Percentiles rank a stretch among this genome's conserved stretches.
phyloP scores from a whole-genome alignment of 2,888 invertebrate species.

The Temnothorax ravouxi region DNA sequence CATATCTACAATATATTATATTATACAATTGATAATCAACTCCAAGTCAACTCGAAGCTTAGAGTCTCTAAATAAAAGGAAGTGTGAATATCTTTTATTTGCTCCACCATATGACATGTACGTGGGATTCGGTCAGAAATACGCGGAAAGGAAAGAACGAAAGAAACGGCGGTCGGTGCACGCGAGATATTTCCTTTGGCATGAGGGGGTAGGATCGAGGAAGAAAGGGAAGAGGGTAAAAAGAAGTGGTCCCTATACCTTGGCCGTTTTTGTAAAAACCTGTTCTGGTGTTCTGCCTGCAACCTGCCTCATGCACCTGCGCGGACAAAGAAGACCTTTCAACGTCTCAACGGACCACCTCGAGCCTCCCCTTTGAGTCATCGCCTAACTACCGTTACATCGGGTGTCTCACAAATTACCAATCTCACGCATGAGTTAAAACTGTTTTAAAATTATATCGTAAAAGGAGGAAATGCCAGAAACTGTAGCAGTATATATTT shows the following conservation, averaged over 20 bases:
- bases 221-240: slow-evolving; percentile 59
- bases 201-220: slow-evolving; percentile 37
- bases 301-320: slow-evolving; percentile 82
- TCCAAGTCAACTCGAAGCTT: neutral
- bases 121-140: slow-evolving; percentile 22
- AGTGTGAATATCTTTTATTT: neutral
- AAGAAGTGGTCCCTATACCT: slow-evolving; percentile 65
- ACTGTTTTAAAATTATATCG: slow-evolving; percentile 3
- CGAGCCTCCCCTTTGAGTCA: slow-evolving; percentile 65
- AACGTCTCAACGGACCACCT: slow-evolving; percentile 78
- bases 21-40: neutral
- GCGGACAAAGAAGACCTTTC: slow-evolving; percentile 76
- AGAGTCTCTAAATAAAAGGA: neutral
- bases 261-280: slow-evolving; percentile 78
- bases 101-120: slow-evolving; percentile 45
- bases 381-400: slow-evolving; percentile 55
- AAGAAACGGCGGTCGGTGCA: slow-evolving; percentile 17
- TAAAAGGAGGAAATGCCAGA: neutral
- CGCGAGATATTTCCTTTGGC: slow-evolving; percentile 32
- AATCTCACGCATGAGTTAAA: neutral
- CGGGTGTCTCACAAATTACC: slow-evolving; percentile 57
- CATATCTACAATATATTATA: neutral
- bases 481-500: neutral
- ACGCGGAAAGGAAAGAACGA: slow-evolving; percentile 30
- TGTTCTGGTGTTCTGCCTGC: slow-evolving; percentile 80